A percentile compares a stretch with the other conserved stretches of the same genome.
Conservation (phyloP, 2,888 invertebrate species). For the Phlogophora meticulosa region DNA sequence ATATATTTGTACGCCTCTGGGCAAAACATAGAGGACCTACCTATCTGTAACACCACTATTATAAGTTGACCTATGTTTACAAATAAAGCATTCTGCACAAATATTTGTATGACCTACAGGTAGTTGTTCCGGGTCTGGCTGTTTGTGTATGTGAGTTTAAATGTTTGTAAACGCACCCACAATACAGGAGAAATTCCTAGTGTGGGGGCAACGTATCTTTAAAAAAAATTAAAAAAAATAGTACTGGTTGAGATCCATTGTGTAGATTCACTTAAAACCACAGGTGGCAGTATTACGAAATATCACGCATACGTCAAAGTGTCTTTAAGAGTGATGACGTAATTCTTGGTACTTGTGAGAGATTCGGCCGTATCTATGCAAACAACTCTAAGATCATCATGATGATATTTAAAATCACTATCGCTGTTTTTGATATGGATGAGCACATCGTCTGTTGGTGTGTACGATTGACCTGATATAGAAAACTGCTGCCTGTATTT, state of each 20-base stretch:
- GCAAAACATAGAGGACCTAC: too few relatives aligned
- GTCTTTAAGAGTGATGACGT: constrained; percentile 37
- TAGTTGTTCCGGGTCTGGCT: too few relatives aligned
- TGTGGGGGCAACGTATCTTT: too few relatives aligned
- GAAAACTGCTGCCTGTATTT: neutral
- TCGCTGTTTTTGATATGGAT: constrained; percentile 23
- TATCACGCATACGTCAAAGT: constrained; percentile 43
- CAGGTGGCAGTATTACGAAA: constrained; percentile 49
- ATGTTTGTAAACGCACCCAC: too few relatives aligned
- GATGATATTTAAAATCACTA: constrained; percentile 38
- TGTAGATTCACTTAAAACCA: constrained; percentile 14
- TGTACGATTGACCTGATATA: neutral
- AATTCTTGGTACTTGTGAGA: constrained; percentile 31
- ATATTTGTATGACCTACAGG: too few relatives aligned
- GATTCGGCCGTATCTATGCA: constrained; percentile 37
- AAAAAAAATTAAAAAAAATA: too few relatives aligned
- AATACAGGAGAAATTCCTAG: too few relatives aligned
- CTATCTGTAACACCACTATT: too few relatives aligned
- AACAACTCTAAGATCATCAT: constrained; percentile 33
- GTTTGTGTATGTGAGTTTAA: too few relatives aligned
- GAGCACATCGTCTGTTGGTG: neutral
- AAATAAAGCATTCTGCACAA: too few relatives aligned
- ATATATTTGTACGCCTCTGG: too few relatives aligned
- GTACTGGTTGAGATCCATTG: neutral
- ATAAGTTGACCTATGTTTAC: too few relatives aligned